Conservation (phyloP, 2,797 vertebrate genomes). For the Limosa lapponica region DNA sequence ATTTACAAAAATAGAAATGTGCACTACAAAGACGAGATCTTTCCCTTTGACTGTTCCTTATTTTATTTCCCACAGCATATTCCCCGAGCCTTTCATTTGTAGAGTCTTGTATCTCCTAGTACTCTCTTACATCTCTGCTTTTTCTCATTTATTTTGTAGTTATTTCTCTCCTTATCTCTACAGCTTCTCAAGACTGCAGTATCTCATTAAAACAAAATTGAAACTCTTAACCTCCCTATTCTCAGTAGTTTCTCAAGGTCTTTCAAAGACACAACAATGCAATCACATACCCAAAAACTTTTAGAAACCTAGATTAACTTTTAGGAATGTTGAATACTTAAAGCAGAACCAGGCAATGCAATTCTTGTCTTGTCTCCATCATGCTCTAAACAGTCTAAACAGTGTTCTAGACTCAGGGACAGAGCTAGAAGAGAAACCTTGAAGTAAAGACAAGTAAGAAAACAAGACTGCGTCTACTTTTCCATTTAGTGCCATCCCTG, state of each 20-base stretch:
- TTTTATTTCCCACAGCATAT: conserved; percentile 33
- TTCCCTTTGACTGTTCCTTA: conserved; percentile 9
- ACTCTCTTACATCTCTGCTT: conserved; percentile 14
- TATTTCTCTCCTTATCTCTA: conserved; percentile 61
- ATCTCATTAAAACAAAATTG: conserved; percentile 70
- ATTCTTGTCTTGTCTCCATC: not conserved
- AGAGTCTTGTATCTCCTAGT: not conserved
- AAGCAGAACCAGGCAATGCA: not conserved
- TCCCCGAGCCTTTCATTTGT: conserved; percentile 13
- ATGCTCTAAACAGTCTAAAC: not conserved
- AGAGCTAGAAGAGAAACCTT: not conserved
- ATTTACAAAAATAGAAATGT: conserved; percentile 23
- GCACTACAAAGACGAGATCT: not conserved
- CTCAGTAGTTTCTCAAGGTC: conserved; percentile 42
- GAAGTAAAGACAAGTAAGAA: not conserved
- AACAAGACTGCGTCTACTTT: not conserved
- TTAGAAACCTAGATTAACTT: not conserved
- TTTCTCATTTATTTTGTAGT: conserved; percentile 52
- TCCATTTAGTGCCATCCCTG: not conserved
- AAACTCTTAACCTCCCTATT: conserved; percentile 40
- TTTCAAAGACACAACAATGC: conserved; percentile 28
- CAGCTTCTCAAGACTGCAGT: conserved; percentile 21
- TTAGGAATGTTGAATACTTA: not conserved
- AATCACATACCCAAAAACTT: not conserved
- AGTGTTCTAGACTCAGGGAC: not conserved